These are phyloP conservation scores for Cyrtodaria siliqua DNA, from an alignment of 2,888 invertebrate species.

Conservation along the genomic window DNA sequence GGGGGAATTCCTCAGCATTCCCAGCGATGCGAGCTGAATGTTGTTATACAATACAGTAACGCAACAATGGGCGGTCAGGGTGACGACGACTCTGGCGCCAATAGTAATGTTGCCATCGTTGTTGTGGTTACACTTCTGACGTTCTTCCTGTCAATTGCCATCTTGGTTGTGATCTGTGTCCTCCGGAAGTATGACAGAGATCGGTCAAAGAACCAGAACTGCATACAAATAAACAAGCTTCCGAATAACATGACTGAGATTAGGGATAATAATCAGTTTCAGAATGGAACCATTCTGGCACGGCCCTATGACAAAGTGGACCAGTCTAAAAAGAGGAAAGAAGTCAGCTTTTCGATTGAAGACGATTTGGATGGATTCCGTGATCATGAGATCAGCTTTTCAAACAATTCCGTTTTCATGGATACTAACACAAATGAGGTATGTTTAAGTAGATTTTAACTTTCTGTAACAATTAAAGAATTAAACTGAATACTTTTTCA, in stretches of 20 bases:
- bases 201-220: conserved; percentile 49
- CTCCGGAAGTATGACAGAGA: conserved; percentile 66
- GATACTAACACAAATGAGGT: conserved; percentile 48
- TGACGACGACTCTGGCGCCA: conserved; percentile 40
- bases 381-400: conserved; percentile 62
- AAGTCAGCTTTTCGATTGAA: conserved; percentile 71
- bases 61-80: conserved; percentile 34
- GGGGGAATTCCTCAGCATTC: conserved; percentile 59
- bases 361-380: conserved; percentile 58
- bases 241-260: conserved; percentile 61
- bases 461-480: not conserved
- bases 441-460: not conserved
- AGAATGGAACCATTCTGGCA: conserved; percentile 51
- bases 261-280: conserved; percentile 45
- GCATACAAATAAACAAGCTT: conserved; percentile 64
- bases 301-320: conserved; percentile 57
- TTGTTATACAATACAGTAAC: conserved; percentile 65
- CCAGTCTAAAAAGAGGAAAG: conserved; percentile 67
- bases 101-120: conserved; percentile 66
- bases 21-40: conserved; percentile 46
- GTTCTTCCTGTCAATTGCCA: conserved; percentile 64
- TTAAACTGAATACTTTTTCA: no score
- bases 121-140: conserved; percentile 66
- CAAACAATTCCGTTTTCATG: conserved; percentile 58
- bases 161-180: conserved; percentile 68